phyloP scores from a whole-genome alignment of 2,113 vertebrate genomes.

The Heteronetta atricapilla region DNA sequence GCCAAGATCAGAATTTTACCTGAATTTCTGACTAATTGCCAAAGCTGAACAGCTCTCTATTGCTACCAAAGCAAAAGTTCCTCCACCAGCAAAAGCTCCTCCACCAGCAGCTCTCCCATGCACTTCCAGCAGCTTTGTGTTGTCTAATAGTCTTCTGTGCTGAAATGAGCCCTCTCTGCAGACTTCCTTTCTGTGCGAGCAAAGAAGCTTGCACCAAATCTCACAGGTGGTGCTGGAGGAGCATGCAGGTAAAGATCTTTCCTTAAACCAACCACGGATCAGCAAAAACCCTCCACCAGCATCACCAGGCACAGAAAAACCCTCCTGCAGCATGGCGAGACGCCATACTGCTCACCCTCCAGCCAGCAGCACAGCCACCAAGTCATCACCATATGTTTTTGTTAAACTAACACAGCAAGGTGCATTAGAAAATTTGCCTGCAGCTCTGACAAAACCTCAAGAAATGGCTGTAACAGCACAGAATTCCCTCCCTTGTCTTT shows the following conservation, averaged over 20 bases:
- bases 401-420: neutral
- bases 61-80: rapidly evolving
- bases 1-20: neutral
- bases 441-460: neutral
- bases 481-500: neutral
- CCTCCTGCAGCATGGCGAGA: neutral
- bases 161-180: neutral
- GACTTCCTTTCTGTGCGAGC: neutral
- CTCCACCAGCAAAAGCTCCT: rapidly evolving
- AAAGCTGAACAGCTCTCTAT: neutral
- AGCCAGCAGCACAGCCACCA: neutral
- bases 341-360: neutral
- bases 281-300: neutral
- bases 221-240: neutral
- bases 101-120: neutral
- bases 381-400: neutral
- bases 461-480: rapidly evolving
- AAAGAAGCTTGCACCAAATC: neutral
- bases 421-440: neutral
- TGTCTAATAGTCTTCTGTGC: rapidly evolving
- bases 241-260: rapidly evolving
- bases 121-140: neutral
- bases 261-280: neutral
- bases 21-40: neutral
- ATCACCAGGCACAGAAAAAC: neutral